Evolutionary conservation across 2,888 invertebrate species (phyloP).

Genomic region (Sericinus montela): DNA sequence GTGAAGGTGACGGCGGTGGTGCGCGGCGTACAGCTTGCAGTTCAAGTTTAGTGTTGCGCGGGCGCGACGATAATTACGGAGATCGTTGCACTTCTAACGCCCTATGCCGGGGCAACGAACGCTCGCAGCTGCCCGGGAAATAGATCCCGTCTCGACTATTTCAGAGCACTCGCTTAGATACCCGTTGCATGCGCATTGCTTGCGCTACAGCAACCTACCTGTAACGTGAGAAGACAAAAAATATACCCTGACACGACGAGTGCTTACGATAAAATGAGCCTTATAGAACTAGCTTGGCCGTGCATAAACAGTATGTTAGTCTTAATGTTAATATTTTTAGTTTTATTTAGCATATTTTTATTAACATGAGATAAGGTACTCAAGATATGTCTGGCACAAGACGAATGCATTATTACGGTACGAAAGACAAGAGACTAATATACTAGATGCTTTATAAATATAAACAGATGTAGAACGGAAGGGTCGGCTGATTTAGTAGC

Average conservation of each 20-base stretch:
- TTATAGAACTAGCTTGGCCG: conserved; percentile 7
- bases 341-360: not conserved
- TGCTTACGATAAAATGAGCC: conserved; percentile 27
- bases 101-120: conserved; percentile 70
- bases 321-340: not conserved
- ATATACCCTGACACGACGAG: conserved; percentile 24
- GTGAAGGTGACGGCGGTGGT: conserved; percentile 32
- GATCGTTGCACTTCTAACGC: conserved; percentile 77
- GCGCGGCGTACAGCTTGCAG: conserved; percentile 50
- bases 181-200: conserved; percentile 45
- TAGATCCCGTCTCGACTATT: conserved; percentile 76
- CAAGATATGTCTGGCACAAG: not conserved
- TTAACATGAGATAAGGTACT: not conserved
- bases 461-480: not conserved
- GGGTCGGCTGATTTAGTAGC: conserved; percentile 51
- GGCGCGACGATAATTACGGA: conserved; percentile 59
- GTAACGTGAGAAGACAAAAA: conserved; percentile 52
- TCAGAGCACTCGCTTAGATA: conserved; percentile 67
- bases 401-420: not conserved
- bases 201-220: conserved; percentile 43
- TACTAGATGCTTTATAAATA: too few species aligned
- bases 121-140: conserved; percentile 76
- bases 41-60: conserved; percentile 67
- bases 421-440: too few species aligned
- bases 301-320: not conserved